Conservation (phyloP, 1,140 invertebrate genomes). For the Eufriesea mexicana region DNA sequence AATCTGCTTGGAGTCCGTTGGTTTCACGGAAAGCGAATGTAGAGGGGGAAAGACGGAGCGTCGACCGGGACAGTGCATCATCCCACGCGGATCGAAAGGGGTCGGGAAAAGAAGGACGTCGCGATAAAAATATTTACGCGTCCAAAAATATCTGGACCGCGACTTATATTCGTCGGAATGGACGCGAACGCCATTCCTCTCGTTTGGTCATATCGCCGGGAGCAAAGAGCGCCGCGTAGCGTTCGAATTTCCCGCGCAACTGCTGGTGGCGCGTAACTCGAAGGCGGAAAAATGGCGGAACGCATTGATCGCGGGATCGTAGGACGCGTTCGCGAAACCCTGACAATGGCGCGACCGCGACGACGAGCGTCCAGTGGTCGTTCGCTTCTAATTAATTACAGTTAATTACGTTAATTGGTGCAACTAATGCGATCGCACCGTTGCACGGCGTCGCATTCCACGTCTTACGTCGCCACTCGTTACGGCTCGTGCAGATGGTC, state of each 20-base stretch:
- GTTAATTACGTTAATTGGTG: conserved; percentile 75
- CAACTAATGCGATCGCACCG: conserved; percentile 63
- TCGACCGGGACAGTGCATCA: too few relatives aligned
- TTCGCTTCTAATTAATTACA: conserved; percentile 72
- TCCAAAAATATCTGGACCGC: conserved; percentile 1
- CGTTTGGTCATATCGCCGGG: neutral
- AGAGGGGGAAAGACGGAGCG: too few relatives aligned
- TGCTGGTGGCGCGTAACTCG: conserved; percentile 12
- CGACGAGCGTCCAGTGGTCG: neutral
- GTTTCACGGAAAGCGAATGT: too few relatives aligned
- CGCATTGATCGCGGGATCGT: neutral
- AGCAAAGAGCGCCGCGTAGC: neutral
- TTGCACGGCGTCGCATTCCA: conserved; percentile 7
- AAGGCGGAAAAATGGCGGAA: neutral
- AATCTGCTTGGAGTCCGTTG: too few relatives aligned
- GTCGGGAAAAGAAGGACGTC: neutral
- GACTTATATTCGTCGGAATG: neutral
- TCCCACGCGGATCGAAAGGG: too few relatives aligned
- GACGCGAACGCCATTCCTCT: too few relatives aligned
- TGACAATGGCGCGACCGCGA: neutral
- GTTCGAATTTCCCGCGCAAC: neutral
- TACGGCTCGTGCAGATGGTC: neutral
- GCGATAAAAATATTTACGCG: conserved; percentile 29
- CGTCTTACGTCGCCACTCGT: conserved; percentile 19
- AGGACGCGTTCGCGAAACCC: neutral